A percentile compares a stretch with the other conserved stretches of the same genome.
Conservation (phyloP, 2,797 vertebrate genomes). For the Gallinago solitaria region DNA sequence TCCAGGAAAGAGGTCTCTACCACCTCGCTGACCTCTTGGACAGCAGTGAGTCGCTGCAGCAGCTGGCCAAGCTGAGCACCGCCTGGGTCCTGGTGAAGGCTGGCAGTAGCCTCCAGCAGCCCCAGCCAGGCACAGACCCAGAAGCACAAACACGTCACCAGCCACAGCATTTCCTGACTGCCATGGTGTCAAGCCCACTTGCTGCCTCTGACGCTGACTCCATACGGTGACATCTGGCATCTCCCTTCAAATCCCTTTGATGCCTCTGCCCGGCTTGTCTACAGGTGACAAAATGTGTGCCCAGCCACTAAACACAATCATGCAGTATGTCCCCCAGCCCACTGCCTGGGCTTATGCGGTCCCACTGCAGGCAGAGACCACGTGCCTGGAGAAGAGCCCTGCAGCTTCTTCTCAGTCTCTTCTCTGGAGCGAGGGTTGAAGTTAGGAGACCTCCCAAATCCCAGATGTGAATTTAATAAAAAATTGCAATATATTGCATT, state of each 20-base stretch:
- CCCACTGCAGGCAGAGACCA: neutral
- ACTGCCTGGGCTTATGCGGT: rapidly evolving
- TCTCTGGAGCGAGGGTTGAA: neutral
- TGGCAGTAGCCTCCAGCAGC: neutral
- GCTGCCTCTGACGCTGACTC: neutral
- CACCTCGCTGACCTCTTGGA: neutral
- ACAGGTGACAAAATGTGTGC: rapidly evolving
- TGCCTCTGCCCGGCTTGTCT: neutral
- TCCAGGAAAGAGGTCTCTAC: neutral
- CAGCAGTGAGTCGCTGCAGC: slow-evolving; percentile 5
- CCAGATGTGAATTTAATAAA: neutral
- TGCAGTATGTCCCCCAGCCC: too few species aligned
- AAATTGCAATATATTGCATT: neutral
- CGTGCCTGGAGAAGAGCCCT: rapidly evolving
- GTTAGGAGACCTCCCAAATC: neutral
- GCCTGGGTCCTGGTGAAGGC: slow-evolving; percentile 30
- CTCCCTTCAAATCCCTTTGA: neutral
- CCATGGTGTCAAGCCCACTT: neutral
- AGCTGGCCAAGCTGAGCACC: neutral
- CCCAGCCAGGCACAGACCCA: neutral
- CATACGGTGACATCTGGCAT: neutral
- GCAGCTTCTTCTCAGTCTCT: neutral
- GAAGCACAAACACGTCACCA: neutral
- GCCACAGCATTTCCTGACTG: neutral
- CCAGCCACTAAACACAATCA: neutral